These are phyloP conservation scores for Diachasma alloeum DNA, from an alignment of 1,140 invertebrate species.

Conservation along the genomic window DNA sequence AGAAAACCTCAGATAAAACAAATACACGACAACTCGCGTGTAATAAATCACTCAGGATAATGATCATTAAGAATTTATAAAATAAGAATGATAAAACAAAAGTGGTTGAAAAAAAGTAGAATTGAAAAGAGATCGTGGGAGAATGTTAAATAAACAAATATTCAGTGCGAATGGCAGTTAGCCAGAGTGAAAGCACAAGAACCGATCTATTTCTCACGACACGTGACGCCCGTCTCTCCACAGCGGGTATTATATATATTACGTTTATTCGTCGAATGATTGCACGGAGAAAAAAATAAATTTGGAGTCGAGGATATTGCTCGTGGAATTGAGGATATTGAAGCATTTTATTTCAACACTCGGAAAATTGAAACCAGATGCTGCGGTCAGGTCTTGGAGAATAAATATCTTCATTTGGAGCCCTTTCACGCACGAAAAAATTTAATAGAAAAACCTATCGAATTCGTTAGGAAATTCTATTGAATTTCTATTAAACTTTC, in stretches of 20 bases:
- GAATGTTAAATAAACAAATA: conserved; percentile 22
- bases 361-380: too few species aligned
- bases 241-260: neutral
- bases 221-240: conserved; percentile 16
- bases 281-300: neutral
- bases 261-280: neutral
- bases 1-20: neutral
- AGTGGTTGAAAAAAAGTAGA: neutral
- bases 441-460: too few species aligned
- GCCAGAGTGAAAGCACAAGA: conserved; percentile 23
- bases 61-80: neutral
- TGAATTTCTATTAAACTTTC: too few species aligned
- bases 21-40: neutral
- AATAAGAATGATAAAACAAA: neutral
- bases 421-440: too few species aligned
- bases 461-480: neutral
- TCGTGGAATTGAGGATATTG: too few species aligned
- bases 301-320: neutral
- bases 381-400: too few species aligned
- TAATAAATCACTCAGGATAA: neutral
- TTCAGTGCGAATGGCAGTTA: conserved; percentile 17
- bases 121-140: conserved; percentile 9
- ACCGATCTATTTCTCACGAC: conserved; percentile 26
- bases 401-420: too few species aligned
- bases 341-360: too few species aligned